phyloP scores from a whole-genome alignment of 2,888 invertebrate genomes.

The Nephrotoma guestfalica region DNA sequence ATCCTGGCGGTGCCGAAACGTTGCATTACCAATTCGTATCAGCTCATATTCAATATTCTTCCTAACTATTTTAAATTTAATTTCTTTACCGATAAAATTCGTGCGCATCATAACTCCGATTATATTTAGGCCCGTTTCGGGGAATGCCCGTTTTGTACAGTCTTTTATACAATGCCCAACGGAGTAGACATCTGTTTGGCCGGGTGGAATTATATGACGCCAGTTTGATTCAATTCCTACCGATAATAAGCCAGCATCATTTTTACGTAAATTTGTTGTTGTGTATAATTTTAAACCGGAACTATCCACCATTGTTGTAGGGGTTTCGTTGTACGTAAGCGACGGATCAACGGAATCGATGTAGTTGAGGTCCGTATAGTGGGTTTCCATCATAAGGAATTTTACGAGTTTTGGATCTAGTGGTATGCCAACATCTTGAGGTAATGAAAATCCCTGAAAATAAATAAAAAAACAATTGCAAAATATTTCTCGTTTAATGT shows the following conservation, averaged over 20 bases:
- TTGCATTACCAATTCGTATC: constrained; percentile 42
- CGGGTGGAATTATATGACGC: constrained; percentile 48
- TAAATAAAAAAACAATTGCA: background rate
- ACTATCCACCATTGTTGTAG: constrained; percentile 31
- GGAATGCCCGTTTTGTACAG: constrained; percentile 42
- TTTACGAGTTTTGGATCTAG: constrained; percentile 38
- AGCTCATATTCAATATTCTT: constrained; percentile 38
- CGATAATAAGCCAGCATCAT: constrained; percentile 46
- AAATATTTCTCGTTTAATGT: background rate
- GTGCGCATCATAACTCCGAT: constrained; percentile 46
- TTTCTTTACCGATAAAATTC: constrained; percentile 40
- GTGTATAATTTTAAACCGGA: constrained; percentile 43
- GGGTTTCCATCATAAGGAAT: constrained; percentile 46
- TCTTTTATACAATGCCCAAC: constrained; percentile 46
- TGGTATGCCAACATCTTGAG: constrained; percentile 46
- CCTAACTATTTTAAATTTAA: constrained; percentile 39
- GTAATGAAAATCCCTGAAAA: constrained; percentile 40
- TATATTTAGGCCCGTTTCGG: constrained; percentile 39
- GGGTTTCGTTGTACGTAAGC: constrained; percentile 5
- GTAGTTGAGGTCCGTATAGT: constrained; percentile 28
- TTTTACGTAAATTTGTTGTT: constrained; percentile 39
- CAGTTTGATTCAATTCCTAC: constrained; percentile 41
- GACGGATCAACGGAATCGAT: background rate
- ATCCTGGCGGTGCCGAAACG: constrained; percentile 46
- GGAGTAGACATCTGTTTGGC: constrained; percentile 41